A percentile compares a stretch with the other conserved stretches of the same genome.
Conservation (phyloP, 2,113 vertebrate genomes). For the Etia nguti region DNA sequence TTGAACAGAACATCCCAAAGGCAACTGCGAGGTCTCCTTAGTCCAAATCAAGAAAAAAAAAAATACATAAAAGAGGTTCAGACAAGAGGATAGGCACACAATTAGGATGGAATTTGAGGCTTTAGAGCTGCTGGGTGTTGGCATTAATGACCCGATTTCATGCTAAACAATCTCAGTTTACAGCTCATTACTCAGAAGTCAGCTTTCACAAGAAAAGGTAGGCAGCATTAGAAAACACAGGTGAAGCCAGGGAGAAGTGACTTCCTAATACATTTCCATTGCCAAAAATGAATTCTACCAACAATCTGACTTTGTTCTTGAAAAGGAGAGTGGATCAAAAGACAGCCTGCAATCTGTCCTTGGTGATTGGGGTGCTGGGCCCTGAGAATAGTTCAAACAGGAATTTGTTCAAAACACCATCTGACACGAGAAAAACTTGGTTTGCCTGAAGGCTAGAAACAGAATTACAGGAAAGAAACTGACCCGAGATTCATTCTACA, state of each 20-base stretch:
- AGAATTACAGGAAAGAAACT: neutral
- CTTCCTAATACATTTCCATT: neutral
- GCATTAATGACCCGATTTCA: neutral
- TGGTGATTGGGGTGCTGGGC: neutral
- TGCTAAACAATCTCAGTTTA: neutral
- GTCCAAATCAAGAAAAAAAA: neutral
- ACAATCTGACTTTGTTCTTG: neutral
- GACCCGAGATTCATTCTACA: neutral
- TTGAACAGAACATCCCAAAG: neutral
- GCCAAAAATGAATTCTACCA: neutral
- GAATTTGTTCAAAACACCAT: neutral
- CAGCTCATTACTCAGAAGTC: neutral
- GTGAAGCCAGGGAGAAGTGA: neutral
- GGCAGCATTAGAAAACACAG: neutral
- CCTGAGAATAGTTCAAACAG: neutral
- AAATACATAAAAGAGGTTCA: neutral
- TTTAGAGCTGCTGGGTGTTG: neutral
- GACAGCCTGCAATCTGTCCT: neutral
- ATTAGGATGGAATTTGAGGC: neutral
- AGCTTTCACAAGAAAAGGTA: neutral
- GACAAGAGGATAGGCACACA: neutral
- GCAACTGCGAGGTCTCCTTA: neutral
- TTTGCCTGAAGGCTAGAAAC: neutral
- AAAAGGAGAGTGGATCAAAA: neutral
- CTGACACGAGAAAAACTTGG: neutral